Conservation (phyloP, 2,797 vertebrate species). For the Argyrosomus regius region DNA sequence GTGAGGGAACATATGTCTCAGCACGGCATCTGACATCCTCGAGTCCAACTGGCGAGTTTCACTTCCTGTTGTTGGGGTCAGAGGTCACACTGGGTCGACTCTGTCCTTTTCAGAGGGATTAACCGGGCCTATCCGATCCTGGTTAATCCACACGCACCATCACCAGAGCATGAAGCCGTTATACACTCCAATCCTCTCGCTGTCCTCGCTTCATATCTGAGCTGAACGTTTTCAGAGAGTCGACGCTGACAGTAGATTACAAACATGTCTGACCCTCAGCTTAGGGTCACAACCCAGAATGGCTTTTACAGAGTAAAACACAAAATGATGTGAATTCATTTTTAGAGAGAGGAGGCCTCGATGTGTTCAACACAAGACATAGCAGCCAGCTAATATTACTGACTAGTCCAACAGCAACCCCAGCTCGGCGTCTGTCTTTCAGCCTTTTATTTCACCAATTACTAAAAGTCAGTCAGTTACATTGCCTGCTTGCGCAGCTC, state of each 20-base stretch:
- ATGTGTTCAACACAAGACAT: no score
- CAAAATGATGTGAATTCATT: no score
- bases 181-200: conserved; percentile 30
- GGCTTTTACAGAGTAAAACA: no score
- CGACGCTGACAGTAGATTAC: conserved; percentile 4
- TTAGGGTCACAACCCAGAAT: no score
- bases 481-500: no score
- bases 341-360: no score
- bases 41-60: conserved; percentile 54
- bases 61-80: conserved; percentile 70
- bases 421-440: no score
- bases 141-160: conserved; percentile 77
- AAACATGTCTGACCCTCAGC: not conserved
- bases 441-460: no score
- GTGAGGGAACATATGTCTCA: not conserved
- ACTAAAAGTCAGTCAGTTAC: no score
- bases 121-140: conserved; percentile 71
- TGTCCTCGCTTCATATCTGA: conserved; percentile 44
- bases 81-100: conserved; percentile 65
- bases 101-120: conserved; percentile 76
- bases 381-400: no score
- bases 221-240: conserved; percentile 34
- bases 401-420: no score
- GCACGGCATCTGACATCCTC: conserved; percentile 12
- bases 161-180: conserved; percentile 61